phyloP scores from a whole-genome alignment of 2,888 invertebrate species.

The Elmis aenea region DNA sequence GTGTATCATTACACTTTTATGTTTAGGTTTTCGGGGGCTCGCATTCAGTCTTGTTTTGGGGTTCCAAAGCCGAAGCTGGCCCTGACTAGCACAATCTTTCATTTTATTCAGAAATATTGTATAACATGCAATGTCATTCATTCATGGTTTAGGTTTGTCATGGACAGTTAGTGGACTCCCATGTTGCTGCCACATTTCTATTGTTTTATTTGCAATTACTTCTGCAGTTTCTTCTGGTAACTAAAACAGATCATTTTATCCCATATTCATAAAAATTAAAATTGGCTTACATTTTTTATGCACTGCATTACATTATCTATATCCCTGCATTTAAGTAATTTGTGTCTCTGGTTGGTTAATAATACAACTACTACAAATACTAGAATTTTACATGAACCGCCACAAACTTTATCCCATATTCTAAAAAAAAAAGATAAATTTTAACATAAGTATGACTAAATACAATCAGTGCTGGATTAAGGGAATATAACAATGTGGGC shows the following conservation, averaged over 20 bases:
- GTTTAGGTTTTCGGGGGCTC: no score
- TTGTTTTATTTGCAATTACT: constrained; percentile 77
- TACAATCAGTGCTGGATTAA: no score
- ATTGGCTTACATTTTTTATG: constrained; percentile 58
- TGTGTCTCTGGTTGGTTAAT: constrained; percentile 63
- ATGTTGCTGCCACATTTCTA: constrained; percentile 81
- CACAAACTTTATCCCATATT: constrained; percentile 86
- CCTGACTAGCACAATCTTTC: no score
- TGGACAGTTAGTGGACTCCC: constrained; percentile 53
- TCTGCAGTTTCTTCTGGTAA: constrained; percentile 76
- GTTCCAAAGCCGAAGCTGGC: no score
- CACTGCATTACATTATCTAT: constrained; percentile 59
- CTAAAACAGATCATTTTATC: constrained; percentile 45
- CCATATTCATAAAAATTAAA: constrained; percentile 22
- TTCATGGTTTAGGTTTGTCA: constrained; percentile 40
- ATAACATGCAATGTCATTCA: no score
- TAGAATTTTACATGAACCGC: constrained; percentile 77
- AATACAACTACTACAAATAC: constrained; percentile 72
- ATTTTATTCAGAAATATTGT: no score
- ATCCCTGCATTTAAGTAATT: constrained; percentile 58
- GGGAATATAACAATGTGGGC: no score
- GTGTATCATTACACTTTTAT: no score
- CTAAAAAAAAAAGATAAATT: constrained; percentile 47
- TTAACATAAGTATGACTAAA: constrained; percentile 2
- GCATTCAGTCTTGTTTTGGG: no score